These are phyloP conservation scores for Labroides dimidiatus DNA, from an alignment of 2,797 vertebrate species.

Conservation along the genomic window DNA sequence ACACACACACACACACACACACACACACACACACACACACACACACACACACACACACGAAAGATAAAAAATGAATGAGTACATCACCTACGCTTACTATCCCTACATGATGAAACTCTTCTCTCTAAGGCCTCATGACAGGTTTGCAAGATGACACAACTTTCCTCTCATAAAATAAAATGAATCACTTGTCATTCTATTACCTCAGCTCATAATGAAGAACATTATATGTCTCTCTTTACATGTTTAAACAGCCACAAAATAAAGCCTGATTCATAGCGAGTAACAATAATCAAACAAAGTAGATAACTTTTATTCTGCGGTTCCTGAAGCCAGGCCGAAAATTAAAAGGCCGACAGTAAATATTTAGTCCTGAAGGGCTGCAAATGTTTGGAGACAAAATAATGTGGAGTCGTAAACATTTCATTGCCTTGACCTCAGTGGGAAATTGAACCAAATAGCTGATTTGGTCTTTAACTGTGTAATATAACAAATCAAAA, in stretches of 20 bases:
- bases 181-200: conserved; percentile 30
- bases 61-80: conserved; percentile 45
- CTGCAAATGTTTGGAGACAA: conserved; percentile 65
- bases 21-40: conserved; percentile 25
- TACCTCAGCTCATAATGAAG: conserved; percentile 12
- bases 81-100: conserved; percentile 55
- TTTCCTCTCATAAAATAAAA: conserved; percentile 36
- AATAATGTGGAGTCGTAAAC: conserved; percentile 66
- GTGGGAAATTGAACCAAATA: conserved; percentile 61
- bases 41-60: conserved; percentile 1
- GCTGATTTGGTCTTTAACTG: conserved; percentile 65
- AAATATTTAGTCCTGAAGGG: conserved; percentile 67
- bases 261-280: conserved; percentile 23
- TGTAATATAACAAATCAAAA: conserved; percentile 62
- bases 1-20: conserved; percentile 31
- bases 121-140: conserved; percentile 37
- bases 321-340: conserved; percentile 49
- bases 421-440: conserved; percentile 55
- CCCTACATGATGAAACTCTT: conserved; percentile 48
- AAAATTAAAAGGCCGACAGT: conserved; percentile 66
- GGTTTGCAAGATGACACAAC: conserved; percentile 34
- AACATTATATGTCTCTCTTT: conserved; percentile 12
- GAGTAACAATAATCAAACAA: conserved; percentile 37
- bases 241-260: conserved; percentile 14
- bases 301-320: conserved; percentile 45